A percentile compares a stretch with the other conserved stretches of the same genome.
Conservation (phyloP, 2,888 invertebrate genomes). For the Brassicogethes aeneus region DNA sequence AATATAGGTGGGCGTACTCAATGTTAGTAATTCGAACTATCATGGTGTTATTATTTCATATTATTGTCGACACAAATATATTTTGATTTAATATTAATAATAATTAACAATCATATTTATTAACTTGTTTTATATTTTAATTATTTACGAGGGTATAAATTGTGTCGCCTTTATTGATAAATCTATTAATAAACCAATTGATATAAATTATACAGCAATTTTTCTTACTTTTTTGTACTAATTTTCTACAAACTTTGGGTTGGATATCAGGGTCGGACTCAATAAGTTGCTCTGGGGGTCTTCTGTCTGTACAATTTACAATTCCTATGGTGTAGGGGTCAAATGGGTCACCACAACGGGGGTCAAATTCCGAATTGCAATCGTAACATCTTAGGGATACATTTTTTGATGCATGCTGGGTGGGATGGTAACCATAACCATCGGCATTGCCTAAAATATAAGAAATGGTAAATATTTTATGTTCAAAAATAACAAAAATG, state of each 20-base stretch:
- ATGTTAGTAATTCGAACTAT: too few species aligned
- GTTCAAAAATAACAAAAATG: neutral
- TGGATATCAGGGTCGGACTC: conserved; percentile 31
- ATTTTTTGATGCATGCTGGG: conserved; percentile 9
- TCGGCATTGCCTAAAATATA: conserved; percentile 13
- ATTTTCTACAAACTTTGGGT: conserved; percentile 73
- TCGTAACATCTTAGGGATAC: conserved; percentile 69
- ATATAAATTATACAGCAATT: too few species aligned
- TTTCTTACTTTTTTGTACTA: conserved; percentile 41
- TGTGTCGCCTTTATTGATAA: too few species aligned
- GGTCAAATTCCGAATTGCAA: conserved; percentile 86
- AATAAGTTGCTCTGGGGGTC: conserved; percentile 52
- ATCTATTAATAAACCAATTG: too few species aligned
- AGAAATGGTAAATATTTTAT: neutral
- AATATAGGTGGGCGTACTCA: too few species aligned
- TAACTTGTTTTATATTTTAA: too few species aligned
- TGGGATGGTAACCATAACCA: conserved; percentile 1
- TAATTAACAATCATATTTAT: too few species aligned
- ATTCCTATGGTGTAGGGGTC: conserved; percentile 76
- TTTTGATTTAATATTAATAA: too few species aligned
- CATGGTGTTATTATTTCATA: too few species aligned
- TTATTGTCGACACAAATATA: too few species aligned
- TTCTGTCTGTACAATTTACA: conserved; percentile 72
- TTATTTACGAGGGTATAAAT: too few species aligned
- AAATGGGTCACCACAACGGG: conserved; percentile 82